Evolutionary conservation across 1,140 invertebrate genomes (phyloP), one percentile per base, ranked within the genome.

Genomic region (Bombus vancouverensis): DNA sequence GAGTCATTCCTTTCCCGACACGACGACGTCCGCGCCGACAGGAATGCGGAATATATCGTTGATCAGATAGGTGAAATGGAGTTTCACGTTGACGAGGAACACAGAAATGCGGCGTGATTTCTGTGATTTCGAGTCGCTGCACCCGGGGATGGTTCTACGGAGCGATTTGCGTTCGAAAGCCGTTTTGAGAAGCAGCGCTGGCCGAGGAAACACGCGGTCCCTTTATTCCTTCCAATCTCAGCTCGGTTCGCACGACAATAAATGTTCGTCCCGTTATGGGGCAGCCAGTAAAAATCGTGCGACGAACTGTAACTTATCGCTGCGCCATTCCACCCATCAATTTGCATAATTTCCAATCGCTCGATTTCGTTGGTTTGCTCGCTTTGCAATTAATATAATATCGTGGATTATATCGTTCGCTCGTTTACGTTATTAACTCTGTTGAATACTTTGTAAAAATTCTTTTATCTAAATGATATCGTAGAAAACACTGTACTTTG

Each of bases 41-140:
- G 68, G 75, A 89, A 81, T 57, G 72, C 68, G 84, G 79, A 75
- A 85, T 81, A 81, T 85, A 89, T 89, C 70, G 85, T 65, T 73
- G 76, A 79, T 83, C 76, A 79, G 88, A 83, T 77, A 59, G 57
- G 37, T 57, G 81, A 71, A 83, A 89, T 75, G 62, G 71, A 87
- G 81, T 89, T 77, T 75, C 78, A 4, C 57, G 83, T 85, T 81
- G 70, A 81, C 78, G 84, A 75, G 79, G 75, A 81, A 75, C 71
- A 57, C 25, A 42, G 37, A 37, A 75, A 25, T 0, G n/a, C 25
- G 12, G 12, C 25, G 59, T 44, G 77, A 66, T 81, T 73, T 85
- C 78, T 66, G 28, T 13, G 66, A 57, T 32, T 57, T 15, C n/a
- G 32, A 70, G 39, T 37, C 47, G 57, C 18, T 22, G 39, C 70